Evolutionary conservation across 2,797 vertebrate species (phyloP), one percentile per base, ranked within the genome.

Genomic region (Pempheris klunzingeri): DNA sequence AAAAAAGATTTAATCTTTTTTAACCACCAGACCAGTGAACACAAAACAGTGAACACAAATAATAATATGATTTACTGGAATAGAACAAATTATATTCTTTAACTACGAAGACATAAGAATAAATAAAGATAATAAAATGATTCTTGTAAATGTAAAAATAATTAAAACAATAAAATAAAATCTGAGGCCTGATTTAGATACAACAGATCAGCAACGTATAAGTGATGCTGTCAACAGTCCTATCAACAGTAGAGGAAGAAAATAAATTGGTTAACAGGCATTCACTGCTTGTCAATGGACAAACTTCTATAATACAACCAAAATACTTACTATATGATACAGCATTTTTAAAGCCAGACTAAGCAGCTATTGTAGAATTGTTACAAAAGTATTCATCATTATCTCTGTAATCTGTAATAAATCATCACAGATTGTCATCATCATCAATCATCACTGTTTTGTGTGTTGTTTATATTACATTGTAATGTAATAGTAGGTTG

Each of bases 401-500:
- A 65, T 53, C 5, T 24, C 9, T 28, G 7, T 15, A 20, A 52
- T 15, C 26, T 39, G 30, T 53, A 13, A 59, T 34, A 49, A 61
- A 34, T 65, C 20, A 52, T 44, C 28, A 69, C 7, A 60, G 36
- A 17, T n/a, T n/a, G n/a, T n/a, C n/a, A n/a, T n/a, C n/a, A n/a
- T n/a, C n/a, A n/a, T n/a, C n/a, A 32, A 4, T 18, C 46, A 66
- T 24, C 3, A 50, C 7, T 43, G 14, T 13, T 57, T 46, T n/a
- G 2, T 52, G 18, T 20, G 7, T 32, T 52, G 22, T 11, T 36
- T 13, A 52, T 28, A 12, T 64, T 54, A 30, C 11, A 34, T 38
- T 63, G 26, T 43, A 58, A 74, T 62, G 53, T 64, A 57, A 72
- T 22, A 28, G 13, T 18, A 41, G 52, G 32, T 24, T 50, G 61